Evolutionary conservation across 2,888 invertebrate genomes (phyloP), one percentile per base, ranked within the genome.

Genomic region (Drosophila robusta): DNA sequence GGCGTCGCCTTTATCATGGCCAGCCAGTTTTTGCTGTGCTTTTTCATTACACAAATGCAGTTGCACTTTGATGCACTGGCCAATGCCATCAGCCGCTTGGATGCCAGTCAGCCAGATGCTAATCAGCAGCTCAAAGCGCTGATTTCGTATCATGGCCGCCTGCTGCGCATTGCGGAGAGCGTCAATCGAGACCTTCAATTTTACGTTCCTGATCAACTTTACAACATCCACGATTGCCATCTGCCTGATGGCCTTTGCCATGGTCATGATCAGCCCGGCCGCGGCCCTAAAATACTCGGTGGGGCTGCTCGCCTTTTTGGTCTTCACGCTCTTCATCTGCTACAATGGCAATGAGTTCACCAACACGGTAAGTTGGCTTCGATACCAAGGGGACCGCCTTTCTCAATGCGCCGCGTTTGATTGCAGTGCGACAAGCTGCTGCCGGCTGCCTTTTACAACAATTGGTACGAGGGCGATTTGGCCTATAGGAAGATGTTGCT

Each of bases 381-480:
- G 1, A 7, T 2, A 39, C 3, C 0, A 12, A 22, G 3, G 4
- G n/a, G 1, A 11, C 7, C 4, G 24, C 0, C 4, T 4, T 24
- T 3, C 2, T 8, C 1, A 8, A 11, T n/a, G 4, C 5, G 0
- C 0, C 14, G 0, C 0, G 1, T 45, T 11, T 24, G 3, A 5
- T 52, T 60, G 5, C n/a, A 84, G 91, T 84, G 84, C 47, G 81
- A 77, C 12, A 74, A 87, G 65, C 26, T 91, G 11, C 34, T 88
- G 51, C 73, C 80, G 0, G 87, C 90, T 8, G 89, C 90, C 3
- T 90, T 91, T 32, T 80, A 91, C 32, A 89, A 80, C 18, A 91
- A 91, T 45, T 91, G 91, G 91, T 89, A 90, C 54, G 89, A 91
- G 9, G 91, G 91, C 0, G 77, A 89, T 63, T 61, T 75, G 9